A percentile compares a stretch with the other conserved stretches of the same genome.
Conservation (phyloP, 2,888 invertebrate species). For the Parasteatoda lunata region DNA sequence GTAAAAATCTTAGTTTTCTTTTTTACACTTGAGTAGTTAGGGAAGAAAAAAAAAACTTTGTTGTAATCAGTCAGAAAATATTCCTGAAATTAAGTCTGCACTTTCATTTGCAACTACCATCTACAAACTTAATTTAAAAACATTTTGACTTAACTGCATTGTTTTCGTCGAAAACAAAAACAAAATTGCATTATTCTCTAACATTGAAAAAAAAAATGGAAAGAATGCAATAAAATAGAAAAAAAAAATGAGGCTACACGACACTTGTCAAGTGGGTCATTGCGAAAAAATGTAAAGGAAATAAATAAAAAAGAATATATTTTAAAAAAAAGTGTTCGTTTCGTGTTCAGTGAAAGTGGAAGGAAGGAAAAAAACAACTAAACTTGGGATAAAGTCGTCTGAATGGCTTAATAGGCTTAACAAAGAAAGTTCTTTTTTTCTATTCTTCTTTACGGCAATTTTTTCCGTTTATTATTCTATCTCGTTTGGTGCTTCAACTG, state of each 20-base stretch:
- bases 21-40: no score
- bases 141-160: no score
- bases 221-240: not conserved
- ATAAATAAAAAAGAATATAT: not conserved
- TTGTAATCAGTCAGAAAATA: no score
- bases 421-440: not conserved
- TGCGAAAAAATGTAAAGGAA: not conserved
- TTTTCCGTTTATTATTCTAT: conserved; percentile 17
- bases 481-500: not conserved
- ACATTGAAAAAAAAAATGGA: not conserved
- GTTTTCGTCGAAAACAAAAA: no score
- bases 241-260: not conserved
- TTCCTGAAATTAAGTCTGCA: no score
- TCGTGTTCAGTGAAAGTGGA: conserved; percentile 1
- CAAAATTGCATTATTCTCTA: no score
- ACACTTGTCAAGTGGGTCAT: conserved; percentile 15
- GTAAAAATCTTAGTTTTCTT: no score
- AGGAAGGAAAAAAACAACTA: conserved; percentile 9
- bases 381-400: conserved; percentile 13
- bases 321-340: not conserved
- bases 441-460: not conserved
- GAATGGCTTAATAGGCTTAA: conserved; percentile 8
- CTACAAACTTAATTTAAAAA: no score
- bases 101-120: no score
- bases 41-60: no score